phyloP scores from a whole-genome alignment of 2,888 invertebrate species.

The Nephrotoma guestfalica region DNA sequence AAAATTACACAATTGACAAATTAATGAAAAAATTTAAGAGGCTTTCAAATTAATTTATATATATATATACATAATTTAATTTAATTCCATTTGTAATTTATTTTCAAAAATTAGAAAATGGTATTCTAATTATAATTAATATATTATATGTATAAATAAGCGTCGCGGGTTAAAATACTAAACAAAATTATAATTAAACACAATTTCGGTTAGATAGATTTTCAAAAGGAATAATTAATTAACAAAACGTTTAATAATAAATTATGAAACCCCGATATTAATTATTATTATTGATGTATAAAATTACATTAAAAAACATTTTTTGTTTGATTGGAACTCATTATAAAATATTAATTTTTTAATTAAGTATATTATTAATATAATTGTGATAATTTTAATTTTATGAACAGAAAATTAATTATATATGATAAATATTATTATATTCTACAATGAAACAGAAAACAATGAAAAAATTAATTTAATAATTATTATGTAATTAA shows the following conservation, averaged over 20 bases:
- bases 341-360: not conserved
- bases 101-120: not conserved
- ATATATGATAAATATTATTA: not conserved
- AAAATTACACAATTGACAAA: not conserved
- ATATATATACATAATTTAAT: not conserved
- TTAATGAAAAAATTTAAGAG: not conserved
- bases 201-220: not conserved
- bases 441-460: not conserved
- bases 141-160: not conserved
- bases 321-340: not conserved
- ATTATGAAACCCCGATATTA: not conserved
- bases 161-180: not conserved
- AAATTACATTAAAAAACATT: not conserved
- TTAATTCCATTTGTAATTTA: not conserved
- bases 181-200: not conserved
- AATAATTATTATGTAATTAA: not conserved
- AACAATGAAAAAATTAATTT: not conserved
- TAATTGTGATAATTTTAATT: not conserved
- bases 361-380: not conserved
- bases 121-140: not conserved
- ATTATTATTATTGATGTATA: not conserved
- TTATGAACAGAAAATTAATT: not conserved
- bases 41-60: not conserved
- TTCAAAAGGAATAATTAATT: not conserved
- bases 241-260: not conserved